Evolutionary conservation across 2,888 invertebrate species (phyloP).

Genomic region (Nycteola revayana): DNA sequence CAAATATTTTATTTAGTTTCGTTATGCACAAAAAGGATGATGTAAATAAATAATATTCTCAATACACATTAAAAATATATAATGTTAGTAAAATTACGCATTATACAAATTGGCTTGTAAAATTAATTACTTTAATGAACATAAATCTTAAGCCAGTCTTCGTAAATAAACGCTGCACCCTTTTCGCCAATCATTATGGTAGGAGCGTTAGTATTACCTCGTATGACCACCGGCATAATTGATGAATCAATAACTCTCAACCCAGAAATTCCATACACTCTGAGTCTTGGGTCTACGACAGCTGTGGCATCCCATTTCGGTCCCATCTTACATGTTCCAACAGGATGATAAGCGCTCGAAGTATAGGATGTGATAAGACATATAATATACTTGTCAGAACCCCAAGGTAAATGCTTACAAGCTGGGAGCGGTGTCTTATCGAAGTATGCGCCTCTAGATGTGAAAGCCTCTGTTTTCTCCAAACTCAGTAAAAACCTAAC

Average conservation of each 20-base stretch:
- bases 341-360: conserved; percentile 66
- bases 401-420: conserved; percentile 81
- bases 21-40: too few species aligned
- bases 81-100: too few species aligned
- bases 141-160: conserved; percentile 41
- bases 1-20: too few species aligned
- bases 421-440: conserved; percentile 77
- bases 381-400: conserved; percentile 83
- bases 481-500: conserved; percentile 80
- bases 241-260: conserved; percentile 89
- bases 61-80: too few species aligned
- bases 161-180: conserved; percentile 47
- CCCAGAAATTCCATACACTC: conserved; percentile 82
- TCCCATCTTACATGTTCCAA: conserved; percentile 74
- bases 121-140: too few species aligned
- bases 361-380: conserved; percentile 84
- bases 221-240: conserved; percentile 89
- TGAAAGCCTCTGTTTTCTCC: conserved; percentile 80
- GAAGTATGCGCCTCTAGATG: conserved; percentile 76
- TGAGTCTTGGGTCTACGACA: conserved; percentile 86
- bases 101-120: too few species aligned
- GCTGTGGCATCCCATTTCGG: conserved; percentile 77
- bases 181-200: conserved; percentile 89
- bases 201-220: conserved; percentile 91
- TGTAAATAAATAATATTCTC: too few species aligned